Base-by-base conservation (phyloP, 2,888 invertebrate species). In the Slavum lentiscoides region DNA sequence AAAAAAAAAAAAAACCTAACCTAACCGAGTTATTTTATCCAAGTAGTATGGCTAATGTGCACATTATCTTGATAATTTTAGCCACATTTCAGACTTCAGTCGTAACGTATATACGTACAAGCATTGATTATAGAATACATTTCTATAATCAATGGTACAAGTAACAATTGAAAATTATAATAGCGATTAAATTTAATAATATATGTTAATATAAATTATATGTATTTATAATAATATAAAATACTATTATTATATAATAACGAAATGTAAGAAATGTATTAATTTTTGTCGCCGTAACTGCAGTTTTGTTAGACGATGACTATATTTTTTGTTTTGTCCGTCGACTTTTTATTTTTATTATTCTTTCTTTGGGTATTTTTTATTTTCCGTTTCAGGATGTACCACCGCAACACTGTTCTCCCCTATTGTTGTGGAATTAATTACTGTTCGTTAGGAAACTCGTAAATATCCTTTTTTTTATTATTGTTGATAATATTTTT, bases 371-470 rank as follows among this genome's bases (percentile, higher is more conserved):
- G 62, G 49, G 15, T 53, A 30, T n/a, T 62, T 30, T 30, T 30
- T 30, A 49, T 62, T 74, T 74, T 61, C 49, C 61, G 37, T 74
- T 74, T 53, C 37, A 37, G 62, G 64, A 64, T 74, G 53, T 64
- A 39, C 53, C n/a, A 5, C 49, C 74, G 5, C 17, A n/a, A n/a
- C 23, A 15, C 30, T n/a, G n/a, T 37, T 17, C 19, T 21, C 30
- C 30, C 30, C 30, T 30, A 53, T 55, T 66, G 55, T 66, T 74
- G n/a, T 39, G 64, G 62, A 74, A 74, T 74, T 74, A 74, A 74
- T 74, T 74, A 74, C 62, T 37, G 30, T 53, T 74, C 30, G 73
- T 73, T 62, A 74, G 15, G 49, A 62, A 62, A 53, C 37, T 74
- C 62, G 62, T 74, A 74, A 74, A 64, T 74, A 30, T 62, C 53